A percentile compares a stretch with the other conserved stretches of the same genome.
Conservation (phyloP, 2,113 vertebrate species). For the Arvicanthis niloticus region DNA sequence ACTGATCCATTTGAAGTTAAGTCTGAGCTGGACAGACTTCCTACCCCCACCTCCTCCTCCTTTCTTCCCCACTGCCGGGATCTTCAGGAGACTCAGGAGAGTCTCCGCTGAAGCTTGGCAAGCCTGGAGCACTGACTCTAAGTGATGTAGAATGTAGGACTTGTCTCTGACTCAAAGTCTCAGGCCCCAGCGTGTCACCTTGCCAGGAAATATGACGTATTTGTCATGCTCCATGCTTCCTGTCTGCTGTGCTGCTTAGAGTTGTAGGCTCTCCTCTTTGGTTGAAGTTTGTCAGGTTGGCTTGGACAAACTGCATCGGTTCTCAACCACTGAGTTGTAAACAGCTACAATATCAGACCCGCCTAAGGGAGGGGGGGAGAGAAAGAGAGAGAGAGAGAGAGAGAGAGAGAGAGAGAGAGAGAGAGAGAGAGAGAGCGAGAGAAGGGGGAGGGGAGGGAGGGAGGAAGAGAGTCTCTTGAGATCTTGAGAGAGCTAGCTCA, state of each 20-base stretch:
- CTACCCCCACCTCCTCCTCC: not conserved
- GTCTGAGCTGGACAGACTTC: conserved; percentile 59
- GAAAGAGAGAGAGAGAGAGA: not conserved
- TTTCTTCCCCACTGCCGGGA: not conserved
- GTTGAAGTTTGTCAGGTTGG: not conserved
- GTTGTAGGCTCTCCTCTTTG: not conserved
- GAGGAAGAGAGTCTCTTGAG: not conserved
- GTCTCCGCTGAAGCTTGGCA: not conserved
- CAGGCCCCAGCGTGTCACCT: not conserved
- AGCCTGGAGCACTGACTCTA: not conserved
- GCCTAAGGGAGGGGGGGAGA: not conserved
- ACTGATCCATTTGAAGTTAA: conserved; percentile 71
- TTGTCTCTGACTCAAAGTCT: not conserved
- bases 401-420: not conserved
- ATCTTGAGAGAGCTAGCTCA: not conserved
- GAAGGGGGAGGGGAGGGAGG: too few species aligned
- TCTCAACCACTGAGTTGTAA: not conserved
- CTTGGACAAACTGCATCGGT: not conserved
- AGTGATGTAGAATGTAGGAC: not conserved
- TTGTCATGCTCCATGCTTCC: fast-evolving
- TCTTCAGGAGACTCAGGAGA: conserved; percentile 24
- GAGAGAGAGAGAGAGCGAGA: not conserved
- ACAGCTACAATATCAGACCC: not conserved
- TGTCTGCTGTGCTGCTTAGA: not conserved
- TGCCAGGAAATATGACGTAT: not conserved